These are phyloP conservation scores for Aphodius sticticus DNA, from an alignment of 2,888 invertebrate genomes.

Conservation along the genomic window DNA sequence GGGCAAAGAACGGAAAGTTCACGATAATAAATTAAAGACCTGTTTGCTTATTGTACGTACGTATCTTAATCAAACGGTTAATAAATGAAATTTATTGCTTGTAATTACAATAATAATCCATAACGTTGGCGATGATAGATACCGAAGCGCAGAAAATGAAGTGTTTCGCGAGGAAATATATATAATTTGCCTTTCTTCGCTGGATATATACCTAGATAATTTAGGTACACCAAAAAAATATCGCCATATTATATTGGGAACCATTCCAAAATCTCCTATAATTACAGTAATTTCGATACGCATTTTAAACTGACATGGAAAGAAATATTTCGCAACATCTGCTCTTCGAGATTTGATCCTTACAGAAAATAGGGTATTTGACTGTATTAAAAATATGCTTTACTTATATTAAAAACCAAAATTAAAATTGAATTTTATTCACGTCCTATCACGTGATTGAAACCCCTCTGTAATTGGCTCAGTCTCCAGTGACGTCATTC, in stretches of 20 bases:
- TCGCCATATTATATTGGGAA: neutral
- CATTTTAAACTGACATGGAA: no score
- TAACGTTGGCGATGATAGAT: conserved; percentile 25
- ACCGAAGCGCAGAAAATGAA: conserved; percentile 20
- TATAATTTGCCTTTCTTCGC: neutral
- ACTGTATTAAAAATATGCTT: no score
- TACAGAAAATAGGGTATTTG: no score
- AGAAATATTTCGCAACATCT: no score
- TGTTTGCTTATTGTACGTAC: neutral
- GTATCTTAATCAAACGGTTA: conserved; percentile 34
- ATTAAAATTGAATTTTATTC: no score
- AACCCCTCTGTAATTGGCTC: no score
- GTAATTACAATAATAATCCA: conserved; percentile 34
- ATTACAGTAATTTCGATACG: neutral
- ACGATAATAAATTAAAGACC: neutral
- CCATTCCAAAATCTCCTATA: neutral
- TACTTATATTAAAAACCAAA: no score
- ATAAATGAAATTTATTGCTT: conserved; percentile 34
- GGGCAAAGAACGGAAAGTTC: neutral
- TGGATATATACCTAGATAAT: neutral
- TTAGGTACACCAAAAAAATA: neutral
- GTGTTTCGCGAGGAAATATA: conserved; percentile 12
- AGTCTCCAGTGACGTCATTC: no score
- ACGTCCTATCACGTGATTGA: no score
- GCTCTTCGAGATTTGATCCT: no score